Conservation (phyloP, 1,140 invertebrate species). For the Plectus sambesii region DNA sequence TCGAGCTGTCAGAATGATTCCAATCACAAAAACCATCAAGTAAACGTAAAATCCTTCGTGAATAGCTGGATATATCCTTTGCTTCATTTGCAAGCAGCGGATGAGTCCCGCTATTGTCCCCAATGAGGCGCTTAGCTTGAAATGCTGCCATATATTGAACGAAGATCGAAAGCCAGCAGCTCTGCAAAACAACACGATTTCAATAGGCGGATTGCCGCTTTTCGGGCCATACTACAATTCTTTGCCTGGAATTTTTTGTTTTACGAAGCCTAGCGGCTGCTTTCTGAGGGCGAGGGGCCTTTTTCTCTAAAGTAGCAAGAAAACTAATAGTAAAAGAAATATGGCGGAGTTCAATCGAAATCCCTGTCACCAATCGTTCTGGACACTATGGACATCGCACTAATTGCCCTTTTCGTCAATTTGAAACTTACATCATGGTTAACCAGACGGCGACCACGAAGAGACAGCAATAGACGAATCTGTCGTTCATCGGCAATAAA, state of each 20-base stretch:
- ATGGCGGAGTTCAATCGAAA: too few relatives aligned
- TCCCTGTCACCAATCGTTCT: too few relatives aligned
- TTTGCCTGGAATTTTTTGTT: too few relatives aligned
- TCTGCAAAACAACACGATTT: slow-evolving; percentile 10
- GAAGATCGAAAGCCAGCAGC: background rate
- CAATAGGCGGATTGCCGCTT: too few relatives aligned
- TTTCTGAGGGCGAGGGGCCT: slow-evolving; percentile 6
- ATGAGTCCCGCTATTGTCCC: slow-evolving; percentile 14
- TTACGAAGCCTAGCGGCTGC: slow-evolving; percentile 1
- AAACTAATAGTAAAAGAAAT: slow-evolving; percentile 9
- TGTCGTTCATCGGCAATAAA: slow-evolving; percentile 2
- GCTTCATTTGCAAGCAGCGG: slow-evolving; percentile 21
- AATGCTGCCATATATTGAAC: slow-evolving; percentile 17
- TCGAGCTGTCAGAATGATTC: slow-evolving; percentile 20
- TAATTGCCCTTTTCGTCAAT: slow-evolving; percentile 6
- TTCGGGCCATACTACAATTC: too few relatives aligned
- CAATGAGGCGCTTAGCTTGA: slow-evolving; percentile 7
- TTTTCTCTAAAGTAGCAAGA: slow-evolving; percentile 1
- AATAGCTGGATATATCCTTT: slow-evolving; percentile 21
- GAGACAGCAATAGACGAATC: too few relatives aligned
- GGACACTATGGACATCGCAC: too few relatives aligned
- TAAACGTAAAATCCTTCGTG: slow-evolving; percentile 27
- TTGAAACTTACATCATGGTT: slow-evolving; percentile 3
- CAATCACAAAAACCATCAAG: slow-evolving; percentile 19
- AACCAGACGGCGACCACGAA: slow-evolving; percentile 1